Evolutionary conservation across 2,888 invertebrate species (phyloP), one percentile per base, ranked within the genome.

Genomic region (Zaprionus obscuricornis): DNA sequence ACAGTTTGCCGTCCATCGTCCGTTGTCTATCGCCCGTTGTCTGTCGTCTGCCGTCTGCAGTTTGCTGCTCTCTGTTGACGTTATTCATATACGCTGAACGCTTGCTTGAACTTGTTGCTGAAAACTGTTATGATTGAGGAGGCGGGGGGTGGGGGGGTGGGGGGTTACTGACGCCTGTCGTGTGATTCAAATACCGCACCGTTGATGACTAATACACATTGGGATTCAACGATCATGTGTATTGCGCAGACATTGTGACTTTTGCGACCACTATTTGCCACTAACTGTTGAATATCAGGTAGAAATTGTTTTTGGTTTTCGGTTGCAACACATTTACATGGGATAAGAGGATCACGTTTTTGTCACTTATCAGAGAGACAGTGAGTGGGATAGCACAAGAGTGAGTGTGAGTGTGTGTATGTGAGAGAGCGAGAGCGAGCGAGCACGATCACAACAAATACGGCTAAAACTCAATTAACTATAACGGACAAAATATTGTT

Each of bases 121-220:
- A 1, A 4, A 4, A n/a, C n/a, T n/a, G 29, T 11, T 66, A 31
- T 3, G 37, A 20, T 3, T 37, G 67, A 31, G 20, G 37, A 16
- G 26, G 27, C 16, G 10, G 1, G 2, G 10, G 55, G 39, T 16
- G 3, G 4, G 11, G 36, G 39, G 51, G 17, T 5, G 13, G 43
- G 42, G 36, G 22, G 36, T 46, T 63, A 11, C 43, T 26, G 17
- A 34, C 34, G 57, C n/a, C 29, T n/a, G 36, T 39, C 40, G 42
- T 73, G 64, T 83, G 81, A 81, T 81, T 84, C 77, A 76, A 79
- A 51, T 62, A 66, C 60, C 57, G 60, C 58, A 54, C 29, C 34
- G 11, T 45, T 45, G 62, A 83, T 78, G 78, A 78, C 78, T 78
- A 83, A 78, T 79, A 56, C 72, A 17, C 16, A 34, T 56, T 57